Percentiles rank a stretch among this genome's conserved stretches.
Evolutionary conservation across 1,140 invertebrate genomes (phyloP).

Genomic region (Atta cephalotes): DNA sequence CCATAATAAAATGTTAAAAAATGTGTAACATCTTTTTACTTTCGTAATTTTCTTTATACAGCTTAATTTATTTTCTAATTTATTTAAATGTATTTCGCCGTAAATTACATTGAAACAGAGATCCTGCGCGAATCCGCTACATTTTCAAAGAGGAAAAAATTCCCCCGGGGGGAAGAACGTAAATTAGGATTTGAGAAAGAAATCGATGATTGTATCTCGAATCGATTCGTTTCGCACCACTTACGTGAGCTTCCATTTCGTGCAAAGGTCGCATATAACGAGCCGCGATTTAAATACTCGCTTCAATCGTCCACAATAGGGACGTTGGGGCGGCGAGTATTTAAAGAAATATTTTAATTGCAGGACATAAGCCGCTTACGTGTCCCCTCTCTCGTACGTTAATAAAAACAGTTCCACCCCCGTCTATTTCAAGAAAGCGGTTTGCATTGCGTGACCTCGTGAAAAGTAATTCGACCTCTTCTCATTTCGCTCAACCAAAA

Average conservation of each 20-base stretch:
- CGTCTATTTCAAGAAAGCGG: conserved; percentile 67
- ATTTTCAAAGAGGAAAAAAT: not conserved
- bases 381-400: conserved; percentile 77
- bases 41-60: not conserved
- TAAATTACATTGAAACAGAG: not conserved
- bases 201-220: conserved; percentile 34
- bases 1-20: not conserved
- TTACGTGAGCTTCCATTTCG: conserved; percentile 22
- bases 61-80: conserved; percentile 11
- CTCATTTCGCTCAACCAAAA: conserved; percentile 52
- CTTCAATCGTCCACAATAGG: conserved; percentile 68
- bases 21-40: not conserved
- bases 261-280: conserved; percentile 63
- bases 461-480: conserved; percentile 72
- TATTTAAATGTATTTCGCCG: not conserved
- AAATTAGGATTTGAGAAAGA: conserved; percentile 12
- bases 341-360: conserved; percentile 86
- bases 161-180: not conserved
- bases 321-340: conserved; percentile 76
- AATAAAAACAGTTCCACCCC: conserved; percentile 79
- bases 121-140: not conserved
- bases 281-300: conserved; percentile 68
- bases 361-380: conserved; percentile 84
- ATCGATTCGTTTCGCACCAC: conserved; percentile 44
- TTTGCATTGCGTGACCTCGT: conserved; percentile 50